Base-by-base conservation (phyloP, 1,140 invertebrate genomes). In the Tetragnatha versicolor region DNA sequence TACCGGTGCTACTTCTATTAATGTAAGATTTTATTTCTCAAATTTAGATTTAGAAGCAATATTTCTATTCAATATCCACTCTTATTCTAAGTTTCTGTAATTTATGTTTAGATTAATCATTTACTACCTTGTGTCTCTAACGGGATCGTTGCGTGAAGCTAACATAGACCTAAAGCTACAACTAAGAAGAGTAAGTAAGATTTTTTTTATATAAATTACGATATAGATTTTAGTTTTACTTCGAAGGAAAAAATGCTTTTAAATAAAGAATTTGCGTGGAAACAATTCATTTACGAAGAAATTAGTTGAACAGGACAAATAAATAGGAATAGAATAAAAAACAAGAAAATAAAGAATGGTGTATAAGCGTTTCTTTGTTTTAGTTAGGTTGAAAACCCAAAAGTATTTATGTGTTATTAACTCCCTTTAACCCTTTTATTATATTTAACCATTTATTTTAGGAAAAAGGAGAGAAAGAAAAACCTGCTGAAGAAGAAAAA, bases 91-190 rank as follows among this genome's bases (percentile, higher is more conserved):
- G 25, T 55, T 55, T 55, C 7, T 14, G 2, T 65, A n/a, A 14
- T 53, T 76, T 63, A 27, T 81, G 69, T 70, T 80, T 83, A 88
- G 87, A 79, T 88, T 99, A 20, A 93, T 97, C 55, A 98, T 98
- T 84, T 98, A 98, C 86, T 99, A 98, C 83, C 89, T 98, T 82
- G 88, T 93, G 5, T 97, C 96, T 2, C 86, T 98, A n/a, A 94
- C 94, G 1, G 90, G 91, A 55, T 94, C 96, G 1, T 86, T 98
- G 10, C 88, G 94, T 81, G 96, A 98, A 86, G 94, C 96, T 2
- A 98, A 98, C 85, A 93, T 93, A 81, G 95, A 98, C 85, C 88
- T 98, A 53, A 83, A 94, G 93, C 88, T 92, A 91, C 87, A 88
- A 81, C 81, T 89, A 45, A 69, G 81, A 63, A 82, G 81, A 55